Base-by-base conservation (phyloP, 92 coral and sea anemone genomes). In the Epizoanthus ramosus region DNA sequence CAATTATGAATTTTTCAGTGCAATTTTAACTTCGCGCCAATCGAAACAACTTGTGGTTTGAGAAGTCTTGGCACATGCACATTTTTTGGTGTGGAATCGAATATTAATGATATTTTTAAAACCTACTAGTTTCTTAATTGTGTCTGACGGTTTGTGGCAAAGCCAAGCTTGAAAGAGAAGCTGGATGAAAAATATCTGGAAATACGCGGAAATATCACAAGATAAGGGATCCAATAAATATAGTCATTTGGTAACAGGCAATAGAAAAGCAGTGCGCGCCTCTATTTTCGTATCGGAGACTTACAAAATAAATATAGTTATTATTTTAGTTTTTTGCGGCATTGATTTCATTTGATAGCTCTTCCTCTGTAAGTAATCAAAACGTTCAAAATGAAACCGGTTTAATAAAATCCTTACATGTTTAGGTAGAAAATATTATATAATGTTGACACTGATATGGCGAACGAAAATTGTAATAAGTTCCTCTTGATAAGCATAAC, bases 1-100 rank as follows among this genome's bases (percentile, higher is more conserved):
- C 19, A 22, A 61, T 61, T 60, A 61, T 77, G 4, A 60, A 61
- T n/a, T 13, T 33, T 63, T 77, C 23, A 61, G 57, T 77, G 33
- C 61, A 19, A 61, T 59, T 59, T 41, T 39, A 10, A 77, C 60
- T 69, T 37, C 35, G n/a, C 22, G 33, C 65, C 79, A 28, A 74
- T 28, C 13, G 56, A 37, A 19, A 39, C 3, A 60, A 15, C 22
- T 35, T 77, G 71, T 61, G 82, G 69, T 41, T 76, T 73, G 39
- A 57, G 25, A 57, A 59, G 14, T 37, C 23, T 24, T n/a, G 39
- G 19, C 28, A 71, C 57, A 8, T 8, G 47, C 54, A 43, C 71
- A 25, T 37, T 53, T 5, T 21, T 14, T 25, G 16, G 23, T 8
- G 45, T 31, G 4, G 79, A 74, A 54, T 74, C 5, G 56, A 74